Base-by-base conservation (phyloP, 1,140 invertebrate genomes). In the Condylostylus longicornis region DNA sequence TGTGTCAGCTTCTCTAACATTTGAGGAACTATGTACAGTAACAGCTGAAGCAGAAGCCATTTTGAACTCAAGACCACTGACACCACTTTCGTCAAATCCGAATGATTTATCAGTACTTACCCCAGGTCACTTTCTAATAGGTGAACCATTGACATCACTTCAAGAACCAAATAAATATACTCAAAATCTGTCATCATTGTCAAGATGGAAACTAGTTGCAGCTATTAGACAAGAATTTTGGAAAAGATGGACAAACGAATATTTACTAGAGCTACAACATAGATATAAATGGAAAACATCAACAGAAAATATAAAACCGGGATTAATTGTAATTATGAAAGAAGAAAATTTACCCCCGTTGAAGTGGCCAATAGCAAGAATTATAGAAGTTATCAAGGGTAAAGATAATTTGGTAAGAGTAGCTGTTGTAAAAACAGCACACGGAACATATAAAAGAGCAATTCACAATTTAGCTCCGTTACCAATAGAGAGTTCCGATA, bases 71-170 rank as follows among this genome's bases (percentile, higher is more conserved):
- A 29, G 57, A 5, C 56, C 54, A 2, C 21, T 59, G 2, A 39
- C 33, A 17, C 41, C 46, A 5, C 13, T 61, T 7, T 44, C 48
- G 7, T 34, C 23, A 22, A 42, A 50, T 40, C 41, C 47, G 30
- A 43, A 48, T 31, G 53, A 61, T 22, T 43, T 49, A 2, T 20
- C 27, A 12, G 39, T 45, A 7, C 35, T 61, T 2, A 60, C 60
- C 8, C 55, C 58, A 4, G 46, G 41, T 14, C 60, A 64, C 43
- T 61, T 62, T 38, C 33, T 62, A 15, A 53, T 47, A 25, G 53
- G 55, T 9, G 30, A 41, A 18, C 40, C 49, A 5, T 35, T 59
- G 10, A 43, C 37, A 5, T 15, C 40, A 23, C 19, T 27, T 27
- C 40, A 44, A 2, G 29, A 35, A 18, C 36, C 37, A n/a, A n/a